Evolutionary conservation across 2,797 vertebrate genomes (phyloP).

Genomic region (Phoebastria nigripes): DNA sequence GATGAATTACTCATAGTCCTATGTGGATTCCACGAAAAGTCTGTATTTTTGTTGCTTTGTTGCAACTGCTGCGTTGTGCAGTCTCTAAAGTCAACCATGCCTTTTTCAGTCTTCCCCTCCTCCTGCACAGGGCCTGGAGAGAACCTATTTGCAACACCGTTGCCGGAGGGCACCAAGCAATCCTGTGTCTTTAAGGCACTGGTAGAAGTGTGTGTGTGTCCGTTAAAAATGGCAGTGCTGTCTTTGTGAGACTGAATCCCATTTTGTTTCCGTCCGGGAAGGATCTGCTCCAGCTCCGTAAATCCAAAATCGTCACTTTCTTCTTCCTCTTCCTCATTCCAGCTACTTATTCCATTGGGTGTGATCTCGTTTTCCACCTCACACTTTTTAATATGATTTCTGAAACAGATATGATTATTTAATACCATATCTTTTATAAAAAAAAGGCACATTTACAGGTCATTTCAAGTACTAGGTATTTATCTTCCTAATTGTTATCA

Average conservation of each 20-base stretch:
- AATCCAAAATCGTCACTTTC: conserved; percentile 45
- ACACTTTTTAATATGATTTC: conserved; percentile 73
- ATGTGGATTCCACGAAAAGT: conserved; percentile 61
- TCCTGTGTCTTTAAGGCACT: conserved; percentile 96
- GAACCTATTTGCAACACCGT: conserved; percentile 65
- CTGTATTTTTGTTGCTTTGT: conserved; percentile 66
- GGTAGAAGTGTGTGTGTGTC: conserved; percentile 82
- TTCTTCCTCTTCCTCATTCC: conserved; percentile 74
- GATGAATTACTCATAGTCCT: conserved; percentile 71
- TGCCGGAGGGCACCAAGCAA: conserved; percentile 68
- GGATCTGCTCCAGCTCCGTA: conserved; percentile 64
- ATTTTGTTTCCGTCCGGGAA: conserved; percentile 68
- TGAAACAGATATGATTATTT: conserved; percentile 54
- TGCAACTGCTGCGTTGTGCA: conserved; percentile 64
- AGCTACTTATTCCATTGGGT: conserved; percentile 72
- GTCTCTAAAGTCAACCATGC: conserved; percentile 70
- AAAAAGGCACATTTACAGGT: neutral
- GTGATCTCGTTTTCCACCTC: conserved; percentile 63
- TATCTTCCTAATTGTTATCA: neutral
- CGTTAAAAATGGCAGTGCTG: conserved; percentile 81
- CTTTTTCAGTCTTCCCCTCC: conserved; percentile 67
- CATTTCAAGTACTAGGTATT: neutral
- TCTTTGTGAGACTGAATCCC: conserved; percentile 73
- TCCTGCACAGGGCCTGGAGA: conserved; percentile 63
- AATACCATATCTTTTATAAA: neutral